Conservation (phyloP, 2,797 vertebrate genomes). For the Phoeniculus purpureus region DNA sequence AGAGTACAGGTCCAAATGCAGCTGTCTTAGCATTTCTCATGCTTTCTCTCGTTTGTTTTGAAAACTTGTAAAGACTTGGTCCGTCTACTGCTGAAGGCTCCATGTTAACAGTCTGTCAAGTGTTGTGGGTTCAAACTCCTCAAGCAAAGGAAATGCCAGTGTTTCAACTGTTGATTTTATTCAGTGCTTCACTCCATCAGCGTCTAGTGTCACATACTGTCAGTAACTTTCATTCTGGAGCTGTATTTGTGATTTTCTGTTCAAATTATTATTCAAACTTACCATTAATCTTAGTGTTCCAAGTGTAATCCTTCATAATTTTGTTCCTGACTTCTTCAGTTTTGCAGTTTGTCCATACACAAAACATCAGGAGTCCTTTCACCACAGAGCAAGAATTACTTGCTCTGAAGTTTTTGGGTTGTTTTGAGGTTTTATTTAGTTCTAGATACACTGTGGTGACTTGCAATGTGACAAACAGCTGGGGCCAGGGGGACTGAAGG, state of each 20-base stretch:
- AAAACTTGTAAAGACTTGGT: background rate
- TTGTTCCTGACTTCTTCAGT: background rate
- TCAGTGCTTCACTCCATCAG: background rate
- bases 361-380: background rate
- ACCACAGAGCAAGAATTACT: background rate
- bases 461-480: background rate
- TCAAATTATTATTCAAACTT: background rate
- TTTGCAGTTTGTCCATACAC: background rate
- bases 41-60: background rate
- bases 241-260: background rate
- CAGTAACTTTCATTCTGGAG: background rate
- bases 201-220: background rate
- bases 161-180: background rate
- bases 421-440: background rate
- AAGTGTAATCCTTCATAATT: background rate
- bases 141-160: background rate
- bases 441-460: background rate
- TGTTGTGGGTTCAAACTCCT: background rate
- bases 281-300: background rate
- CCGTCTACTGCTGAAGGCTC: background rate
- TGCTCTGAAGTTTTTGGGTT: background rate
- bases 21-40: background rate
- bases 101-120: background rate
- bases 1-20: constrained; percentile 26
- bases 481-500: background rate